phyloP scores from a whole-genome alignment of 2,888 invertebrate species.

The Leptopilina drosophilae region DNA sequence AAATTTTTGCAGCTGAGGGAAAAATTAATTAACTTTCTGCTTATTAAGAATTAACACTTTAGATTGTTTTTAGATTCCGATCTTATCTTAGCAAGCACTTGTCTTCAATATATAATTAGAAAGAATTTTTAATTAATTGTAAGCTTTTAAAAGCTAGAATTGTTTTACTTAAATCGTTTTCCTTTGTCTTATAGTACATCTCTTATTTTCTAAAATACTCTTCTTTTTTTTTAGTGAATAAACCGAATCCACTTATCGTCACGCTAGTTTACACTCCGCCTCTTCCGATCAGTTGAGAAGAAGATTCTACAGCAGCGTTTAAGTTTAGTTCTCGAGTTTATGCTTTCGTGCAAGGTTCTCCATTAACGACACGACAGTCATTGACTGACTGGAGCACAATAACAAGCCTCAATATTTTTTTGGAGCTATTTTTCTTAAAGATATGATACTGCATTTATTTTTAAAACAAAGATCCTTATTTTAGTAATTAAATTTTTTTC shows the following conservation, averaged over 20 bases:
- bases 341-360: conserved; percentile 11
- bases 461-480: too few species aligned
- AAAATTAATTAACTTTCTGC: too few species aligned
- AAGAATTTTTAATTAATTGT: not conserved
- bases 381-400: conserved; percentile 17
- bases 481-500: not conserved
- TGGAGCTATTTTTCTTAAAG: not conserved
- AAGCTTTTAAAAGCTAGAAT: too few species aligned
- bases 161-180: not conserved
- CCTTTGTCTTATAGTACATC: conserved; percentile 20
- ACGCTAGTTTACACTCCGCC: conserved; percentile 52
- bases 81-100: too few species aligned
- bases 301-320: conserved; percentile 41
- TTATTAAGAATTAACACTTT: too few species aligned
- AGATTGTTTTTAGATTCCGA: too few species aligned
- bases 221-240: conserved; percentile 48
- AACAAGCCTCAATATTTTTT: not conserved
- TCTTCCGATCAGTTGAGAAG: conserved; percentile 46
- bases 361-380: conserved; percentile 18
- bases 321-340: conserved; percentile 1
- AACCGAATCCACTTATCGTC: conserved; percentile 62
- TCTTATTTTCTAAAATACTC: conserved; percentile 56
- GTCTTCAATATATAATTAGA: too few species aligned
- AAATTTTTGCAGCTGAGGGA: not conserved
- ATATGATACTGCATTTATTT: too few species aligned